Conservation (phyloP, 2,888 invertebrate species). For the Myopa testacea region DNA sequence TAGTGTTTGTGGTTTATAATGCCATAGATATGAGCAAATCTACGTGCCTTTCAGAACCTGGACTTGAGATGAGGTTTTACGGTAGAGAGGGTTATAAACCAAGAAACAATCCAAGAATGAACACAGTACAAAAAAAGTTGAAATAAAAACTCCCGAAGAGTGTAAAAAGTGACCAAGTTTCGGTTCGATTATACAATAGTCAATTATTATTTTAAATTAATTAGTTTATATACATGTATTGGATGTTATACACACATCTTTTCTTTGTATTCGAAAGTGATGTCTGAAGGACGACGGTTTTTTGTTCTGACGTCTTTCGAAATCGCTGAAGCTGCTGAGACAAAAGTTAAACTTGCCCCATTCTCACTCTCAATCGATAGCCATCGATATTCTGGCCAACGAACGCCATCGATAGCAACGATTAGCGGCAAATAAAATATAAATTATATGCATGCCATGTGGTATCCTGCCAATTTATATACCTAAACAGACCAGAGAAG, state of each 20-base stretch:
- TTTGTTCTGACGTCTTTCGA: background rate
- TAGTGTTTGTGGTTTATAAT: too few relatives aligned
- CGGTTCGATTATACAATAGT: too few relatives aligned
- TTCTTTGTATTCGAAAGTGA: too few relatives aligned
- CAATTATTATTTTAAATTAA: too few relatives aligned
- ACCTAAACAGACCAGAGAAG: background rate
- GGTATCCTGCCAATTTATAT: constrained; percentile 31
- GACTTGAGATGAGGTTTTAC: too few relatives aligned
- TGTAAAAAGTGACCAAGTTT: background rate
- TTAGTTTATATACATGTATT: too few relatives aligned
- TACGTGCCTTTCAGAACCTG: too few relatives aligned
- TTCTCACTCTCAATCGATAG: background rate
- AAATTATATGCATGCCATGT: constrained; percentile 34
- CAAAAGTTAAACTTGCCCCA: background rate
- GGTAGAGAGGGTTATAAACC: too few relatives aligned
- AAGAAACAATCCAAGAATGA: too few relatives aligned
- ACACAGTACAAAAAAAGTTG: background rate
- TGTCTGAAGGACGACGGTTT: too few relatives aligned
- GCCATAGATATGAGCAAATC: too few relatives aligned
- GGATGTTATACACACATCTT: too few relatives aligned
- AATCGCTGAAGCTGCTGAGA: background rate
- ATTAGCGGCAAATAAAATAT: constrained; percentile 37
- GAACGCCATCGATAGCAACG: constrained; percentile 18
- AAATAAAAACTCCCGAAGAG: background rate
- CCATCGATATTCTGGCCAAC: background rate